Conservation (phyloP, 2,797 vertebrate genomes). For the Fratercula arctica region DNA sequence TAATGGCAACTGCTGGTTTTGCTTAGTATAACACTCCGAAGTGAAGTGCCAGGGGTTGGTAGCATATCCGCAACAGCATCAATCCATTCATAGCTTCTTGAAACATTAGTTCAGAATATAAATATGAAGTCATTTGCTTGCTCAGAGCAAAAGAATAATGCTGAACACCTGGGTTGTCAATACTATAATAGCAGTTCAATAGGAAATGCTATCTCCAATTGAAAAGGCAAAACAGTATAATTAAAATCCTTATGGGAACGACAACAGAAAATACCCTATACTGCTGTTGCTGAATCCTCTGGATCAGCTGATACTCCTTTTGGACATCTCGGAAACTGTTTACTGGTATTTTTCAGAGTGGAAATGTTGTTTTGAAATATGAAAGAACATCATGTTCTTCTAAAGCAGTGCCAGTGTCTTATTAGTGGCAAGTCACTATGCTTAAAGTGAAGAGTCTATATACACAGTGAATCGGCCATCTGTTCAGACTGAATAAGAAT, state of each 20-base stretch:
- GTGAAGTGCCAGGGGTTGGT: neutral
- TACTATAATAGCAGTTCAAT: neutral
- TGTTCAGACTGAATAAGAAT: conserved; percentile 1
- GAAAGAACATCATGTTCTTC: conserved; percentile 44
- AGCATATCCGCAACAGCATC: neutral
- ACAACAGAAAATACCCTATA: neutral
- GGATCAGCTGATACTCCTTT: neutral
- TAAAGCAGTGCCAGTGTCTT: conserved; percentile 36
- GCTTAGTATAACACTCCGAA: neutral
- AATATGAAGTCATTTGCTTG: neutral
- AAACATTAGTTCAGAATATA: neutral
- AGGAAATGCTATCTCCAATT: neutral
- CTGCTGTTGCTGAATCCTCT: neutral
- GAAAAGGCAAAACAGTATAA: conserved; percentile 8
- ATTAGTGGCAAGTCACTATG: conserved; percentile 29
- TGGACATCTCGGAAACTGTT: conserved; percentile 12
- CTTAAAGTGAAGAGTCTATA: conserved; percentile 28
- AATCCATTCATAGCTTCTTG: neutral
- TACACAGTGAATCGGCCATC: conserved; percentile 29
- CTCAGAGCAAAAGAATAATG: conserved; percentile 4
- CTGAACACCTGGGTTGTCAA: conserved; percentile 16
- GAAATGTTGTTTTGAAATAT: conserved; percentile 28
- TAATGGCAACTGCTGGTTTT: neutral
- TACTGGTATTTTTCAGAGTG: conserved; percentile 17
- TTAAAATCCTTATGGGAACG: neutral